Evolutionary conservation across 2,113 vertebrate genomes (phyloP), one percentile per base, ranked within the genome.

Genomic region (Chrysemys picta): DNA sequence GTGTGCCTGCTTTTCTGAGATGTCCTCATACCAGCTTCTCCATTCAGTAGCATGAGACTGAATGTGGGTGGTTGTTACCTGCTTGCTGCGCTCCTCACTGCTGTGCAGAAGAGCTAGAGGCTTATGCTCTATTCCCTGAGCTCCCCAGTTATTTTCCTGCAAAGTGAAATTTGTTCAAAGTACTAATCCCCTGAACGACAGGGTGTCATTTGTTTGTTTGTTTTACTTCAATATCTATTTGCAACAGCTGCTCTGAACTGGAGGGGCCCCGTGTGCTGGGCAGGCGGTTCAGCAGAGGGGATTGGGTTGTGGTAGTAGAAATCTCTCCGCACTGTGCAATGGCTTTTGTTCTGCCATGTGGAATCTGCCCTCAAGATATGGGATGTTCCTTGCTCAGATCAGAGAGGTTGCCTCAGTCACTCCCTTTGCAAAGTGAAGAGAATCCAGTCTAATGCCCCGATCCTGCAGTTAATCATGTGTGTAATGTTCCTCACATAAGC

Each of bases 171-270:
- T 25, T 4, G 22, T 10, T 79, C 22, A 25, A 84, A 45, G 29
- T 50, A 45, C 0, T 9, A 7, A 85, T 54, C n/a, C 8, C 9
- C 12, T 53, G n/a, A n/a, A 87, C 19, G 19, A 62, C 65, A 45
- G 35, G 5, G 0, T 0, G 1, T 3, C 29, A 2, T 6, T 11
- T 1, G 5, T 16, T 8, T 0, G 0, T 3, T 11, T 2, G 1
- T 21, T 27, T 5, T 3, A 16, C 79, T 22, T 1, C 5, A 22
- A 89, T 56, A 3, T 76, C 83, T 80, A 8, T 1, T 92, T 93
- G 96, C 96, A 97, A 88, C 89, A 45, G 89, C 87, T 0, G 0
- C 65, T 50, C 42, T 0, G 29, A 57, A 56, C 89, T 91, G 79
- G 94, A 0, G 2, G 90, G 92, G 91, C 86, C 5, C 0, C 88